phyloP scores from a whole-genome alignment of 2,888 invertebrate species.

The Platycheirus rosarum region DNA sequence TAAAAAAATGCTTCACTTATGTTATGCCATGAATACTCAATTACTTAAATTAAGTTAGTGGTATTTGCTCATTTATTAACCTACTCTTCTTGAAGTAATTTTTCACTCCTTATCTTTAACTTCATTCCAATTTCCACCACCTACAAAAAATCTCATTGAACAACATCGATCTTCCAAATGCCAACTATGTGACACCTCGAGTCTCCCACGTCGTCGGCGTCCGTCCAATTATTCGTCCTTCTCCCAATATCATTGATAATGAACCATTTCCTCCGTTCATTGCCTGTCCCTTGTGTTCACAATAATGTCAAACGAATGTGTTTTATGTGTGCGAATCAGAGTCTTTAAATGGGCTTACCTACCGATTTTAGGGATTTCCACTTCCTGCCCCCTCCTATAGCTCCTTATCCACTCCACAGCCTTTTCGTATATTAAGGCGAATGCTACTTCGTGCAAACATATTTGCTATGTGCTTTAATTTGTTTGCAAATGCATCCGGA shows the following conservation, averaged over 20 bases:
- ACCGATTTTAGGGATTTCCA: constrained; percentile 65
- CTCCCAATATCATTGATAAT: constrained; percentile 52
- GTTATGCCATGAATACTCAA: too few species aligned
- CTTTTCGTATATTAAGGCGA: constrained; percentile 21
- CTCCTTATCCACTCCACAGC: not conserved
- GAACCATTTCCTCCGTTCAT: constrained; percentile 36
- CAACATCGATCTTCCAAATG: constrained; percentile 6
- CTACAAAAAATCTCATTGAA: not conserved
- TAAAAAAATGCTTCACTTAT: too few species aligned
- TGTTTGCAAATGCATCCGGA: constrained; percentile 74
- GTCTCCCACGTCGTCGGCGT: too few species aligned
- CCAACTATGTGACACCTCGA: constrained; percentile 6
- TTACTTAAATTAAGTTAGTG: too few species aligned
- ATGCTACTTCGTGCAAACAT: constrained; percentile 59
- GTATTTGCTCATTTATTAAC: too few species aligned
- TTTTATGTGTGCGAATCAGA: constrained; percentile 50
- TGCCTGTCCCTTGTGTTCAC: constrained; percentile 36
- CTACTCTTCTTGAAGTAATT: too few species aligned
- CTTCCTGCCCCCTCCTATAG: not conserved
- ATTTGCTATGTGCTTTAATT: constrained; percentile 71
- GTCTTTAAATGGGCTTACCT: constrained; percentile 67
- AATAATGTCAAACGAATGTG: constrained; percentile 62
- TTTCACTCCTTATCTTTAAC: too few species aligned
- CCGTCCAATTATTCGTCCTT: not conserved
- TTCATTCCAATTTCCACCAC: too few species aligned